Evolutionary conservation across 1,140 invertebrate genomes (phyloP).

Genomic region (Drosophila subpulchrella): DNA sequence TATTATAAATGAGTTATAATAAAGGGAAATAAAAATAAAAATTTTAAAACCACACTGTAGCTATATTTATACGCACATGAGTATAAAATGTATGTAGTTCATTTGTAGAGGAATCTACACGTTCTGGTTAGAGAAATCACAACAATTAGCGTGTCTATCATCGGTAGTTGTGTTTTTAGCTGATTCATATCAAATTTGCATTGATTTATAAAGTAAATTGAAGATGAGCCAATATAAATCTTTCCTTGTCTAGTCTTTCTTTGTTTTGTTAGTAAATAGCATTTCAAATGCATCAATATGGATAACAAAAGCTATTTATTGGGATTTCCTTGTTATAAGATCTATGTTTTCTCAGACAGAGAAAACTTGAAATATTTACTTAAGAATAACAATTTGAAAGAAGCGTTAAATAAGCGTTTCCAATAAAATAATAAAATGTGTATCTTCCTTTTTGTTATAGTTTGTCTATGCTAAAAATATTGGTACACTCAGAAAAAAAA

Average conservation of each 20-base stretch:
- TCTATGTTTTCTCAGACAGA: background rate
- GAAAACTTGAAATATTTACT: too few species aligned
- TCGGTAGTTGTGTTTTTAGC: background rate
- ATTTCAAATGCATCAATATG: background rate
- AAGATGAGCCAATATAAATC: conserved; percentile 1
- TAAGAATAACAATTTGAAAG: too few species aligned
- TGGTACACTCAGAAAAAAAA: too few species aligned
- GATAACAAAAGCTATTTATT: background rate
- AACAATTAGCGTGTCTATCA: background rate
- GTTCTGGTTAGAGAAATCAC: conserved; percentile 7
- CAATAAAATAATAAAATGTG: too few species aligned
- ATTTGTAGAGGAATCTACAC: background rate
- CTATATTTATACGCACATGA: background rate
- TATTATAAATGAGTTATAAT: too few species aligned
- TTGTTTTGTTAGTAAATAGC: background rate
- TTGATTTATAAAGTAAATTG: conserved; percentile 19
- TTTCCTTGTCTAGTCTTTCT: conserved; percentile 9
- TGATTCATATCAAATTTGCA: conserved; percentile 19
- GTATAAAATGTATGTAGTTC: conserved; percentile 1
- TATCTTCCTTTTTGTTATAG: too few species aligned
- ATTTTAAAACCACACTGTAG: too few species aligned
- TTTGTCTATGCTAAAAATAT: too few species aligned
- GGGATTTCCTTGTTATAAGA: background rate
- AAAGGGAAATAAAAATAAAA: too few species aligned
- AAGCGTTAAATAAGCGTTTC: too few species aligned